Percentiles rank a stretch among this genome's conserved stretches.
These are phyloP conservation scores for Elephas maximus DNA, from an alignment of 2,113 vertebrate genomes.

Conservation along the genomic window DNA sequence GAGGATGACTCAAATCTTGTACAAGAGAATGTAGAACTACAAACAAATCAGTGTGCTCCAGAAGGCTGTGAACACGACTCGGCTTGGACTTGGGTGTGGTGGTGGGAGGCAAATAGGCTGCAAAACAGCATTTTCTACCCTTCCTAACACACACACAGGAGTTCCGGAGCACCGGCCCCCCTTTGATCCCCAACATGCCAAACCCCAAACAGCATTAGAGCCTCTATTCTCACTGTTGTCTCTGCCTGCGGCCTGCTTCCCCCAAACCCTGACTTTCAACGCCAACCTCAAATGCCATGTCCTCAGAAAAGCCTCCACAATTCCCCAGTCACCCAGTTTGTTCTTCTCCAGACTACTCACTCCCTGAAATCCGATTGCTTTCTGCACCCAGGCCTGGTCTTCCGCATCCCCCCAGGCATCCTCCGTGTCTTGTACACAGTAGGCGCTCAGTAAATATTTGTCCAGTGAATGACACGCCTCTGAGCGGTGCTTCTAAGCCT, in stretches of 20 bases:
- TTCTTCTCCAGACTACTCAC: too few relatives aligned
- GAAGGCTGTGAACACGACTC: neutral
- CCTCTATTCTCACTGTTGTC: neutral
- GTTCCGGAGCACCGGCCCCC: neutral
- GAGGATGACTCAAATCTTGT: neutral
- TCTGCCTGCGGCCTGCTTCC: neutral
- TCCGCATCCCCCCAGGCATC: neutral
- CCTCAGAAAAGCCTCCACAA: neutral
- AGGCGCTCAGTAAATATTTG: neutral
- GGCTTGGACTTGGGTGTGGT: neutral
- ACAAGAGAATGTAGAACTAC: neutral
- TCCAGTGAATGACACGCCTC: neutral
- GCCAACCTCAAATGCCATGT: neutral
- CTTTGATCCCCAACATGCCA: neutral
- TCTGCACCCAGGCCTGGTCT: neutral
- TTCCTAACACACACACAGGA: neutral
- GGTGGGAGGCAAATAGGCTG: accelerated
- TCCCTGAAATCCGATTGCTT: neutral
- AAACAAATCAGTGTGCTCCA: neutral
- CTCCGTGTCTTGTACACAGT: neutral
- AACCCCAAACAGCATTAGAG: neutral
- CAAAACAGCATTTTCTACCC: accelerated
- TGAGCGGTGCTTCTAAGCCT: accelerated
- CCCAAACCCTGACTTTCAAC: neutral
- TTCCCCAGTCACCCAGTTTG: neutral